Evolutionary conservation across 2,113 vertebrate species (phyloP).

Genomic region (Ochotona curzoniae): DNA sequence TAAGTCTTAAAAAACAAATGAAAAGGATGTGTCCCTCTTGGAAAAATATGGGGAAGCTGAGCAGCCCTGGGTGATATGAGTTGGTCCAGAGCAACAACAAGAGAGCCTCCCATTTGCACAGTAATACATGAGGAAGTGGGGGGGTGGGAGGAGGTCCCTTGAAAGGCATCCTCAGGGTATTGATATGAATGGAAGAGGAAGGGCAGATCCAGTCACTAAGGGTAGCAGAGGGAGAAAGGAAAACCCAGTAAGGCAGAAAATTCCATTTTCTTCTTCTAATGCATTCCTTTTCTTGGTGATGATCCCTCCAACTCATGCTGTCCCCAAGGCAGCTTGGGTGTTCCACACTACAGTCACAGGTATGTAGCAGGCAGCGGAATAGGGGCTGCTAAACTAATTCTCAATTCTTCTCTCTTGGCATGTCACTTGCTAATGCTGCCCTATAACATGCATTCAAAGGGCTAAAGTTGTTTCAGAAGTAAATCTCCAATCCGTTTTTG

Average conservation of each 20-base stretch:
- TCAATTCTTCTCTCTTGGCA: slow-evolving; percentile 57
- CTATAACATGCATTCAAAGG: slow-evolving; percentile 76
- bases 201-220: neutral
- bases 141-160: neutral
- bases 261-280: neutral
- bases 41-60: too few relatives aligned
- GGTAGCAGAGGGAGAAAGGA: neutral
- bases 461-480: slow-evolving; percentile 82
- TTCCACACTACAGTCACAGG: neutral
- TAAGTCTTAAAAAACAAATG: too few relatives aligned
- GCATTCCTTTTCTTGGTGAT: neutral
- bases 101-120: neutral
- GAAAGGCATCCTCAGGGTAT: neutral
- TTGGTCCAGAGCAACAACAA: neutral
- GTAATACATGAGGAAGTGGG: neutral
- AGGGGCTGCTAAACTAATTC: neutral
- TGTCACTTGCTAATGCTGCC: slow-evolving; percentile 37
- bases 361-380: neutral
- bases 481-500: slow-evolving; percentile 83
- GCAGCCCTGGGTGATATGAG: too few relatives aligned
- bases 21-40: too few relatives aligned
- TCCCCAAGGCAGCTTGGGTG: neutral
- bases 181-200: neutral
- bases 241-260: neutral
- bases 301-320: neutral